Evolutionary conservation across 1,140 invertebrate genomes (phyloP), one percentile per base, ranked within the genome.

Genomic region (Trichogramma pretiosum): DNA sequence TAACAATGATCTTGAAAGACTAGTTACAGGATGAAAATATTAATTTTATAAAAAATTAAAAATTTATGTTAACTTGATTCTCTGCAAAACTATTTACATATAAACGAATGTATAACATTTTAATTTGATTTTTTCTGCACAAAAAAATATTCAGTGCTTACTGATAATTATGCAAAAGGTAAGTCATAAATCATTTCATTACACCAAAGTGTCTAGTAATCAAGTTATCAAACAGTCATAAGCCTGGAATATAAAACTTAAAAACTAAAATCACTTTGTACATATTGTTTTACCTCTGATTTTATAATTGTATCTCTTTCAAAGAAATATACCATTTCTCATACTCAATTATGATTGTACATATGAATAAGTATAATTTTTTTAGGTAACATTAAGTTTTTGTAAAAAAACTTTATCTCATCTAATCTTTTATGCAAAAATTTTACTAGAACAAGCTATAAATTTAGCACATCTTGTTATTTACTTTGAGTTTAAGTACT

Each of bases 401-500:
- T 38, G 23, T 38, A 38, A 38, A 22, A 18, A 38, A n/a, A n/a
- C 13, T 34, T 17, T 5, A 34, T n/a, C 22, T 24, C 13, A 17
- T 3, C 19, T 35, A 48, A 35, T 35, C 38, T 38, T 17, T 39
- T 19, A 47, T 19, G 44, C 52, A 52, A n/a, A 50, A 53, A 53
- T 14, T 44, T 36, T 38, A 16, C 49, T 30, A 28, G 16, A 21
- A n/a, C n/a, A n/a, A n/a, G n/a, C n/a, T n/a, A 21, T 24, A 23
- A 48, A 44, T 3, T 13, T 11, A 21, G 38, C 42, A 45, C 42
- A 48, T 52, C 36, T 46, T 46, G 32, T 16, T 10, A n/a, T 45
- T 9, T 2, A 18, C 35, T 39, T 17, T n/a, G 41, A 32, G 43
- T 55, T 80, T 84, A 91, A 68, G 87, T 89, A 50, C 87, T 93